Conservation (phyloP, 2,113 vertebrate genomes). For the Lophius piscatorius region DNA sequence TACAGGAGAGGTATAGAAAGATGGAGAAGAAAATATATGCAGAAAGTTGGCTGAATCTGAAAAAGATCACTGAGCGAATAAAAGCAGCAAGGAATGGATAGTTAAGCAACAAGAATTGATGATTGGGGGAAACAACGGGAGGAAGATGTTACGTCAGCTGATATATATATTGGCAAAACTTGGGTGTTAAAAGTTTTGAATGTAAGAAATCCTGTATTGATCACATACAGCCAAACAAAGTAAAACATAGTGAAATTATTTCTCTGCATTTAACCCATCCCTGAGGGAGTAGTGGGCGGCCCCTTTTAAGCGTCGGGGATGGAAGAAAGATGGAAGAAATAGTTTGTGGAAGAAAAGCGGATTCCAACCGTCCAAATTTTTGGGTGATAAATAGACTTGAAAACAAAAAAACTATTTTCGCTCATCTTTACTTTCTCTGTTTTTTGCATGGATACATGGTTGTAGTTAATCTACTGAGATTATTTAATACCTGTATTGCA, state of each 20-base stretch:
- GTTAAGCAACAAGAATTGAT: constrained; percentile 24
- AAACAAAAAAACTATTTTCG: too few species aligned
- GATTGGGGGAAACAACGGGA: constrained; percentile 16
- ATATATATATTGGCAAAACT: constrained; percentile 14
- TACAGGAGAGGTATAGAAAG: constrained; percentile 35
- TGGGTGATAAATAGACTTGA: constrained; percentile 5
- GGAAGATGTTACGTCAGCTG: constrained; percentile 18
- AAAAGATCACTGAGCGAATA: constrained; percentile 25
- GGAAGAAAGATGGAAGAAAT: constrained; percentile 14
- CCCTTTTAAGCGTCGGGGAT: too few species aligned
- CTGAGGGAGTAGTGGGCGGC: too few species aligned
- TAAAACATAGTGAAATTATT: too few species aligned
- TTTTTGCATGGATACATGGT: too few species aligned
- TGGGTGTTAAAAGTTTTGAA: too few species aligned
- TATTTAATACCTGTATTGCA: too few species aligned
- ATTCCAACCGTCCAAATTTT: constrained; percentile 3
- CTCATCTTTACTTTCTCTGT: too few species aligned
- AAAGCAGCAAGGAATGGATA: constrained; percentile 13
- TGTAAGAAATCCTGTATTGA: too few species aligned
- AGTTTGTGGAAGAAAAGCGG: constrained; percentile 6
- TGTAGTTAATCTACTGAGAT: too few species aligned
- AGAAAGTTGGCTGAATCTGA: constrained; percentile 29
- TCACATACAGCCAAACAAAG: too few species aligned
- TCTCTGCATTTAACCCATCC: too few species aligned
- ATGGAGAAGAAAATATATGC: constrained; percentile 23